Base-by-base conservation (phyloP, 2,888 invertebrate genomes). In the Nyleta sp. region DNA sequence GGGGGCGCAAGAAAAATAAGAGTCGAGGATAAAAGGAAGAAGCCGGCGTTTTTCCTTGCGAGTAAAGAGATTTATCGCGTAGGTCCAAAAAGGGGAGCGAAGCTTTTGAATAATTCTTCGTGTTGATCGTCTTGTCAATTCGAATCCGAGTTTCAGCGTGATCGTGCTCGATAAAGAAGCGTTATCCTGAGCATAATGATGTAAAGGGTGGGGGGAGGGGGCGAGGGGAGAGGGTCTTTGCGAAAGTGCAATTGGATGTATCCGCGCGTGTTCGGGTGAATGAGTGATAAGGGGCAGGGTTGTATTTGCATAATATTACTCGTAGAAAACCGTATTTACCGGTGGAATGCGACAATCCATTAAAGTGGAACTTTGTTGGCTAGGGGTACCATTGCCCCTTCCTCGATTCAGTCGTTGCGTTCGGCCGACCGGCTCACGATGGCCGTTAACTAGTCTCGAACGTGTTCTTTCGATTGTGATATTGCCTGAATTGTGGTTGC, bases 91-190 rank as follows among this genome's bases (percentile, higher is more conserved):
- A 28, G 20, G 52, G 17, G 42, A 44, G 44, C 24, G 52, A 28
- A 1, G 59, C 59, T 71, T 64, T 65, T 62, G 65, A 71, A 71
- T 71, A 71, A 60, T 72, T 73, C 62, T 70, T 73, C 55, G 64
- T 52, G 70, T 59, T 70, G 73, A 70, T 78, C 68, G 48, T 72
- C 72, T 71, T 72, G 73, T 78, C 73, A 78, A 78, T 78, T 78
- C 48, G 64, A 68, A 73, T 68, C 18, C 65, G 71, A 77, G 53
- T 50, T 64, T 70, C 64, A 42, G 31, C 28, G 35, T 40, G 55
- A 59, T 60, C 60, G 62, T 62, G 28, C 50, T 59, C 59, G 64
- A 70, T 55, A 52, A 65, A 55, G 60, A 40, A 60, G 42, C 17
- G 67, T 57, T 28, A 53, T 53, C 18, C 11, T 7, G 59, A 48